Base-by-base conservation (phyloP, 2,113 vertebrate genomes). In the Megaleporinus macrocephalus region DNA sequence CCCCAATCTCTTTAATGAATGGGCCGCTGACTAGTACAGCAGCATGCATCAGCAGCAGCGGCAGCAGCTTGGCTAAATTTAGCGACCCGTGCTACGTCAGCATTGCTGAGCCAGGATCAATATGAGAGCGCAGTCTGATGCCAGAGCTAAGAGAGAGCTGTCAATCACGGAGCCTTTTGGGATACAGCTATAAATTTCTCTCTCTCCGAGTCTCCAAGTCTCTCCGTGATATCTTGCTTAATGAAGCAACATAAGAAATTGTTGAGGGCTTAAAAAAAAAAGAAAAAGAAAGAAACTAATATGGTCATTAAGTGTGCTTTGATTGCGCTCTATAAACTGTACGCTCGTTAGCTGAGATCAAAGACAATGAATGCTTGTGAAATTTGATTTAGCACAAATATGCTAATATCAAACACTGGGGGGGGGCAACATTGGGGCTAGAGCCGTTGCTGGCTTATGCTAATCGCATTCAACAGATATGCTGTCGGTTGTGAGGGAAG, bases 1-100 rank as follows among this genome's bases (percentile, higher is more conserved):
- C 20, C 68, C 57, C 27, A 79, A 85, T 82, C 49, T 82, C 76
- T 77, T 53, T 79, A 82, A 80, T 84, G 79, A 80, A 84, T 76
- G 47, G 27, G n/a, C 16, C 51, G 27, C 47, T 63, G 74, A 29
- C 36, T 30, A 41, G 24, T 69, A 55, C 9, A 47, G 63, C 44
- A 22, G 53, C 53, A 55, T 55, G 70, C 47, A 74, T 80, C 57
- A 86, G 82, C 77, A 53, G 65, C 78, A 68, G 59, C 57, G 55
- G 55, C 24, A 63, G 33, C 66, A 68, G 41, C 41, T 44, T 12
- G 55, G 73, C 80, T 87, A 79, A 82, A 76, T 84, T 82, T 77
- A 79, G 66, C 61, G 59, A 3, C 10, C 53, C 6, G 55, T 66
- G 75, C 49, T 61, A 61, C 26, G 18, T 79, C 83, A 87, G 73